Conservation (phyloP, 2,797 vertebrate species). For the Sorex maritimensis region DNA sequence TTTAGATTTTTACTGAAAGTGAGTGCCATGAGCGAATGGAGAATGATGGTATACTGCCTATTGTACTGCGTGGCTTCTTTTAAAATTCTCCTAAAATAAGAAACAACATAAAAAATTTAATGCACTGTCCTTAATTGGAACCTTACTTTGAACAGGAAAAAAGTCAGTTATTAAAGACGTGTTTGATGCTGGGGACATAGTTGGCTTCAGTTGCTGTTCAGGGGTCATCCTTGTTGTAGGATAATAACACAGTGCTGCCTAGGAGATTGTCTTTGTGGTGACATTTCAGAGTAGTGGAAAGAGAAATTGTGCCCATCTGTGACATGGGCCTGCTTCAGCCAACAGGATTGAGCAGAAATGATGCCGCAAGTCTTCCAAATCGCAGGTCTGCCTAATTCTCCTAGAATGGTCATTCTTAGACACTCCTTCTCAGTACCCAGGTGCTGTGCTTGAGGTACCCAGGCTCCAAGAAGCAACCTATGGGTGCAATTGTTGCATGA, state of each 20-base stretch:
- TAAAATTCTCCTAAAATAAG: slow-evolving; percentile 25
- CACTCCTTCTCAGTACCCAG: neutral
- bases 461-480: neutral
- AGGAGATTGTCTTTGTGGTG: neutral
- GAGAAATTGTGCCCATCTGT: neutral
- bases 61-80: neutral
- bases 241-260: neutral
- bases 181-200: slow-evolving; percentile 23
- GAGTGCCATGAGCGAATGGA: neutral
- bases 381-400: neutral
- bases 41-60: neutral
- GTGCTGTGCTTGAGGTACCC: neutral
- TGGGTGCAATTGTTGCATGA: no score
- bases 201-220: slow-evolving; percentile 16
- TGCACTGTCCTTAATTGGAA: neutral
- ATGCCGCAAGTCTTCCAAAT: neutral
- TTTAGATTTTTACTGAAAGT: slow-evolving; percentile 40
- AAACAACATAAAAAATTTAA: slow-evolving; percentile 15
- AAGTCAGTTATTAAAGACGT: neutral
- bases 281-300: neutral
- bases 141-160: neutral
- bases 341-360: neutral
- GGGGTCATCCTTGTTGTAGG: slow-evolving; percentile 27
- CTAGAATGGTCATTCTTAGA: neutral
- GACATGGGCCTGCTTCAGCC: neutral